Evolutionary conservation across 2,797 vertebrate species (phyloP), one percentile per base, ranked within the genome.

Genomic region (Clarias fuscus): DNA sequence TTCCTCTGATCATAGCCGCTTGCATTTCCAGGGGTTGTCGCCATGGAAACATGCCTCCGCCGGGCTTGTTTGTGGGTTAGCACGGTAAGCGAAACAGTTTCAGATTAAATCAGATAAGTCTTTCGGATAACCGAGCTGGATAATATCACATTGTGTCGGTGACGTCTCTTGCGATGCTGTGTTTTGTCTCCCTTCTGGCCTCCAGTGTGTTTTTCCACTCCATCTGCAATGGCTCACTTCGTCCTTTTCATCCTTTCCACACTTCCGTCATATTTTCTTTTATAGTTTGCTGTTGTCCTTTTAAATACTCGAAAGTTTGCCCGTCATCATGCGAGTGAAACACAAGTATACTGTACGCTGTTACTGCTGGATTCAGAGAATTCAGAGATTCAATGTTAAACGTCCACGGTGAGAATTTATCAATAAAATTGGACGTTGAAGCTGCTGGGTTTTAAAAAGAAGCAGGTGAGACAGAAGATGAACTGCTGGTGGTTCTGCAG

Each of bases 1-100:
- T 33, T 20, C n/a, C 24, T 83, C 14, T 83, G 80, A 86, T 90
- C 76, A 56, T 68, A 82, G 79, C 18, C 53, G 71, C 40, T 81
- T 30, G 62, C 37, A 70, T 86, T 86, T 83, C 76, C 80, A 71
- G 73, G 85, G 88, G 79, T 76, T 77, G 89, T 90, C 84, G 76
- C 48, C 64, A 86, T 85, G 84, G 87, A 84, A 90, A 85, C 77
- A 14, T 88, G 84, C 64, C 72, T 33, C 43, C 77, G n/a, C 33
- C 53, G 48, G 76, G 76, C 15, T 77, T 82, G 48, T 65, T 72
- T 71, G 37, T 5, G 58, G 7, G 58, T 33, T 70, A 48, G 17
- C 40, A 22, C 72, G 85, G 72, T 33, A 56, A 79, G 70, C 82
- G 59, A 43, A 65, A 40, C 37, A 33, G 79, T 37, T 83, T 59